These are phyloP conservation scores for Cyclura pinguis DNA, from an alignment of 2,797 vertebrate genomes.

Conservation along the genomic window DNA sequence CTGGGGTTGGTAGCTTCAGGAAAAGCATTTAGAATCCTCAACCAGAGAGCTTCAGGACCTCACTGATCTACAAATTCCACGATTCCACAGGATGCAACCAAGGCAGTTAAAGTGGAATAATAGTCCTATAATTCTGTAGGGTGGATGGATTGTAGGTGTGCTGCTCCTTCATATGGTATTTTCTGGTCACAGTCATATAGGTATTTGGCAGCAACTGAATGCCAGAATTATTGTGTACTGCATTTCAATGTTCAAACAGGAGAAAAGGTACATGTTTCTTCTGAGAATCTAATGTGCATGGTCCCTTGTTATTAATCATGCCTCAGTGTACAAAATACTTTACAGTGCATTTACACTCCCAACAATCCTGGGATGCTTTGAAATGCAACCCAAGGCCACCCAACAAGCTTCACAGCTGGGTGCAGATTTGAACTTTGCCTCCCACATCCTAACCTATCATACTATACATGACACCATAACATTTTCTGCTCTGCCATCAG, in stretches of 20 bases:
- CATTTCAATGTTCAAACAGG: neutral
- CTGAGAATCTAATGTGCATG: neutral
- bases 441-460: conserved; percentile 21
- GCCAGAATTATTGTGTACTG: neutral
- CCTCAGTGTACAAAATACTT: conserved; percentile 6
- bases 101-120: too few species aligned
- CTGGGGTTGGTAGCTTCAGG: too few species aligned
- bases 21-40: too few species aligned
- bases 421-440: conserved; percentile 42
- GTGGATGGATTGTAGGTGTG: too few species aligned
- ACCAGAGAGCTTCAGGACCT: too few species aligned
- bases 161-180: neutral
- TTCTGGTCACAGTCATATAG: neutral
- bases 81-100: too few species aligned
- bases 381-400: conserved; percentile 35
- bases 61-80: too few species aligned
- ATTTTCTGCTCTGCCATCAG: conserved; percentile 9
- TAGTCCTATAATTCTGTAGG: too few species aligned
- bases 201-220: neutral
- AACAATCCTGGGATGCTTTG: neutral
- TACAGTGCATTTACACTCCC: conserved; percentile 1
- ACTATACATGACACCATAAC: conserved; percentile 2
- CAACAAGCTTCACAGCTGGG: conserved; percentile 38
- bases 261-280: neutral
- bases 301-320: neutral